Conservation (phyloP, 2,113 vertebrate genomes). For the Apaloderma vittatum region DNA sequence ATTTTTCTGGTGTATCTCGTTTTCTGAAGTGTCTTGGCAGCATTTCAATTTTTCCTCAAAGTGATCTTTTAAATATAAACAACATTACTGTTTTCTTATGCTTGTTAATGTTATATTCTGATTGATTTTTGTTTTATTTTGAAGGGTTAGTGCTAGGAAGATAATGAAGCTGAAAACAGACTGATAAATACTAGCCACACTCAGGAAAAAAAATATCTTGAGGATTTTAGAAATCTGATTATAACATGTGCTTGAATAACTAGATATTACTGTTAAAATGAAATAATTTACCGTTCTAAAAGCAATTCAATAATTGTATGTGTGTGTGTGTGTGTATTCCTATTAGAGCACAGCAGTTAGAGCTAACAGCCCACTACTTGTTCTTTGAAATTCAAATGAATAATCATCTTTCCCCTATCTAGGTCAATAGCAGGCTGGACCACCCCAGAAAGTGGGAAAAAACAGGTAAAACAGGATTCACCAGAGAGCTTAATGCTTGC, state of each 20-base stretch:
- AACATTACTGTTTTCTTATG: neutral
- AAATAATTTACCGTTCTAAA: neutral
- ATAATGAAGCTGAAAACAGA: neutral
- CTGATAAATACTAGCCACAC: neutral
- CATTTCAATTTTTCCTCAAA: neutral
- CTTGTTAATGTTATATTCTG: neutral
- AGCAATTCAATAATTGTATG: neutral
- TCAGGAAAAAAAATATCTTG: neutral
- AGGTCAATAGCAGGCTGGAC: conserved; percentile 32
- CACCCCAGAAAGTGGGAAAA: neutral
- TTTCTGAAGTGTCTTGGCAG: neutral
- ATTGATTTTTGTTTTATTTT: neutral
- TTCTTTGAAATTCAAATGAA: conserved; percentile 63
- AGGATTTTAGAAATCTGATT: neutral
- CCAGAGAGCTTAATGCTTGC: neutral
- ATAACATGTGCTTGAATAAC: neutral
- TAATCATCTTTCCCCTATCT: conserved; percentile 53
- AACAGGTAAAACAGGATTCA: conserved; percentile 3
- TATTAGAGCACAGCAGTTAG: neutral
- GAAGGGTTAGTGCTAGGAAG: neutral
- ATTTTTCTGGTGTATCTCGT: neutral
- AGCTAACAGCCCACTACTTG: neutral
- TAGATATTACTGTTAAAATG: neutral
- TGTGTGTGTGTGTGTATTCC: neutral
- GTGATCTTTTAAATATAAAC: neutral